Conservation (phyloP, 2,797 vertebrate species). For the Danio kyathit region DNA sequence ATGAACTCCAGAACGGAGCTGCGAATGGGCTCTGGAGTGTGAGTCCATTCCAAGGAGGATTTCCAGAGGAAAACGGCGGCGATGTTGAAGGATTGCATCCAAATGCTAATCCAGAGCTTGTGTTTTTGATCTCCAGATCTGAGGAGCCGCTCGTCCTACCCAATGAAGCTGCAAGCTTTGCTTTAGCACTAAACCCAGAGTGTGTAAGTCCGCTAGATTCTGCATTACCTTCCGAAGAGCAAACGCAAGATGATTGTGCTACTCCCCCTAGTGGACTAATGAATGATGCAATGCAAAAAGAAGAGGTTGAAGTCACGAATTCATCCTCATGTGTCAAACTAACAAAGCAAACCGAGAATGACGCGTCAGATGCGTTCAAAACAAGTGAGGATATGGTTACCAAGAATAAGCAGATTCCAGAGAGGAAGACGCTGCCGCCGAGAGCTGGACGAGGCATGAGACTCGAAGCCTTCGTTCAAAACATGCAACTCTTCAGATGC, state of each 20-base stretch:
- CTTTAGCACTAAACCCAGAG: conserved; percentile 67
- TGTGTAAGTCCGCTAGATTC: conserved; percentile 76
- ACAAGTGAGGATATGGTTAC: conserved; percentile 47
- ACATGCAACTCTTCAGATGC: conserved; percentile 76
- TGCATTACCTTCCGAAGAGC: conserved; percentile 71
- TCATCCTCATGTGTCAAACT: conserved; percentile 10
- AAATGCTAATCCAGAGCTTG: conserved; percentile 59
- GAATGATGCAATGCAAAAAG: conserved; percentile 43
- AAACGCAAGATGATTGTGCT: conserved; percentile 71
- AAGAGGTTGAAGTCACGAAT: conserved; percentile 48
- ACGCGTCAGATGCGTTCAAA: conserved; percentile 60
- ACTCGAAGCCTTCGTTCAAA: conserved; percentile 80
- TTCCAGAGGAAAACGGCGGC: conserved; percentile 42
- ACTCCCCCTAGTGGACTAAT: conserved; percentile 70
- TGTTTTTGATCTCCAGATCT: conserved; percentile 69
- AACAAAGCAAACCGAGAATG: conserved; percentile 23
- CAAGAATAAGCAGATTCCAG: conserved; percentile 60
- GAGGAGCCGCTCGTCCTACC: conserved; percentile 57
- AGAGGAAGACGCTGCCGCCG: conserved; percentile 72
- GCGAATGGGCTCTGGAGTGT: conserved; percentile 57
- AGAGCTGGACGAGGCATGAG: conserved; percentile 75
- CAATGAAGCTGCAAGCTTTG: conserved; percentile 58
- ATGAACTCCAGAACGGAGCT: conserved; percentile 68
- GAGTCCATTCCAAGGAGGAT: conserved; percentile 60
- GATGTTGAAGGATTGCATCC: conserved; percentile 52